These are phyloP conservation scores for Oreochromis mossambicus DNA, from an alignment of 2,797 vertebrate species.

Conservation along the genomic window DNA sequence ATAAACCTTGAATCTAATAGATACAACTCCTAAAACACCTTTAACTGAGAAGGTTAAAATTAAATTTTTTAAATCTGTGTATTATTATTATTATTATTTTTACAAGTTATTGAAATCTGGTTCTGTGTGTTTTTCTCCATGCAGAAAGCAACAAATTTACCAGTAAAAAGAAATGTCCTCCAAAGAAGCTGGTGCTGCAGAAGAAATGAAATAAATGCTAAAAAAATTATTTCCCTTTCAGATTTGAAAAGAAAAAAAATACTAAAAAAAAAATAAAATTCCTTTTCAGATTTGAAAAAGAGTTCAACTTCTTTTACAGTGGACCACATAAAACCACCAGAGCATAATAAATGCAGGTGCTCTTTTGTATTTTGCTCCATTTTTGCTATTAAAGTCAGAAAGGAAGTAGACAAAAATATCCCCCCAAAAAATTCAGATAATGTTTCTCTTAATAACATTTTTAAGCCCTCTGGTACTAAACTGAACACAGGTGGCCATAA, in stretches of 20 bases:
- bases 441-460: not conserved
- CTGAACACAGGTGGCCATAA: not conserved
- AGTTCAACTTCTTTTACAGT: not conserved
- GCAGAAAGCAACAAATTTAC: not conserved
- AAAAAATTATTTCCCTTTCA: not conserved
- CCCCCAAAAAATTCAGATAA: not conserved
- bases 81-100: not conserved
- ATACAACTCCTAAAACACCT: not conserved
- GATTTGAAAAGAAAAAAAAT: not conserved
- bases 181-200: not conserved
- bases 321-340: not conserved
- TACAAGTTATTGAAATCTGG: not conserved
- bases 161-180: not conserved
- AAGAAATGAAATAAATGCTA: not conserved
- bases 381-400: conserved; percentile 30
- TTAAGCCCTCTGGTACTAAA: not conserved
- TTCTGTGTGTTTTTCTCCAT: not conserved
- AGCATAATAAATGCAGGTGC: conserved; percentile 12
- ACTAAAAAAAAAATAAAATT: not conserved
- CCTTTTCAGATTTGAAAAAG: not conserved
- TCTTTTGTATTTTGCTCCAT: not conserved
- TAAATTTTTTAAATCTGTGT: not conserved
- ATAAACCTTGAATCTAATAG: not conserved
- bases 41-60: not conserved
- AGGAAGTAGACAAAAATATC: not conserved